Base-by-base conservation (phyloP, 2,888 invertebrate genomes). In the Brachyopa scutellaris region DNA sequence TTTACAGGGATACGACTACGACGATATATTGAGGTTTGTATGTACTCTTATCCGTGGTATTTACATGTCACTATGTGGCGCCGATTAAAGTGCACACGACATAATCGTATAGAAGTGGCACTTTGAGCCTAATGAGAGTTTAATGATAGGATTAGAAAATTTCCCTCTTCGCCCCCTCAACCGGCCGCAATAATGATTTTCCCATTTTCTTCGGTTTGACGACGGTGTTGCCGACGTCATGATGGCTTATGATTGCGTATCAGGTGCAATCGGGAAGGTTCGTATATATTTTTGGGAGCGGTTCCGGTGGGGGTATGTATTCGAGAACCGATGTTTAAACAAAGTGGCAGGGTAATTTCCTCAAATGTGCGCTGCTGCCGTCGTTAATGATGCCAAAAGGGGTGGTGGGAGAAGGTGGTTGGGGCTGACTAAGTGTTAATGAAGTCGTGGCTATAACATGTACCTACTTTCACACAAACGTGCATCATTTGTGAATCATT, bases 81-180 rank as follows among this genome's bases (percentile, higher is more conserved):
- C 57, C 77, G 62, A 69, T 77, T 57, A 62, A 45, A 38, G 11
- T 29, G 47, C 59, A 13, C 49, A 59, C 49, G 40, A 61, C 31
- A 53, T 45, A 36, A 61, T 74, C 64, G 29, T 38, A 19, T 26
- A 13, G 29, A 13, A 8, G 21, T 45, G 21, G 36, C 61, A 51
- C 67, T 55, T 31, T 61, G 13, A 47, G 62, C 51, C 74, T 74
- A 69, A 80, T 80, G 74, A 64, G 49, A 33, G 62, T 80, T 80
- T 80, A 80, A 80, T 80, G 80, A 62, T 59, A 9, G 67, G 59
- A 67, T 61, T 76, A 47, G 53, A 59, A 55, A 15, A 17, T 26
- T 11, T 21, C 2, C 29, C 29, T 0, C 61, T n/a, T 6, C 11
- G 1, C 0, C 31, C n/a, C 36, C 5, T 7, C 38, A 8, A 6